A percentile compares a stretch with the other conserved stretches of the same genome.
Evolutionary conservation across 2,797 vertebrate species (phyloP).

Genomic region (Mallotus villosus): DNA sequence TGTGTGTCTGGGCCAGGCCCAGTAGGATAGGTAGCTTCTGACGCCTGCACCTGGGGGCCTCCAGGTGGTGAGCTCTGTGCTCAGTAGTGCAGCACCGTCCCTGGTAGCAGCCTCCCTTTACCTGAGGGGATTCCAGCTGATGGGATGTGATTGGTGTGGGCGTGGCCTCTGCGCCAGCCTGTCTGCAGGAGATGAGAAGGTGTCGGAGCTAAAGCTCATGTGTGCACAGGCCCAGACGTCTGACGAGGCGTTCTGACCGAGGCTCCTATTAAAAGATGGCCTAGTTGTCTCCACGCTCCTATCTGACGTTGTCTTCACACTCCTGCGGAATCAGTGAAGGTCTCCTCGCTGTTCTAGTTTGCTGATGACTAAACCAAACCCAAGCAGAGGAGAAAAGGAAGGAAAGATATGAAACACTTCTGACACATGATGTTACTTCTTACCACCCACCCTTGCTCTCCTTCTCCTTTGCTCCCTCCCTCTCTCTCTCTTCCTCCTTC

Average conservation of each 20-base stretch:
- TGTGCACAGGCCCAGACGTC: constrained; percentile 25
- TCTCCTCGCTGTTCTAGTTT: neutral
- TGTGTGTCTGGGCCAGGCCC: too few species aligned
- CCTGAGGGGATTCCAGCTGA: too few species aligned
- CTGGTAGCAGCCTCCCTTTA: too few species aligned
- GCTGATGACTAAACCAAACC: too few species aligned
- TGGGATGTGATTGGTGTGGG: too few species aligned
- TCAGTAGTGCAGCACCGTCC: too few species aligned
- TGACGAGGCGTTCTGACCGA: constrained; percentile 19
- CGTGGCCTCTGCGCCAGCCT: too few species aligned
- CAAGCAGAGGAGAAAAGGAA: too few species aligned
- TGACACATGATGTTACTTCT: neutral
- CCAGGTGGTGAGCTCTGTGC: too few species aligned
- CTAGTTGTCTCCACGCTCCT: constrained; percentile 38
- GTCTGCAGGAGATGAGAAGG: neutral
- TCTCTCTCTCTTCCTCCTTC: neutral
- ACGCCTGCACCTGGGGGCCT: too few species aligned
- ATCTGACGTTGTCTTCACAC: neutral
- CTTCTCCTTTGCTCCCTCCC: neutral
- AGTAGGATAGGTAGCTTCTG: too few species aligned
- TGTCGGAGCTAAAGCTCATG: neutral
- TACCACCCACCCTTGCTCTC: neutral
- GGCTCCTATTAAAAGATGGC: constrained; percentile 61
- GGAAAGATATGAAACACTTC: neutral
- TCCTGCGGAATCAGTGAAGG: neutral